Conservation (phyloP, 2,888 invertebrate species). For the Thysanoteuthis rhombus region DNA sequence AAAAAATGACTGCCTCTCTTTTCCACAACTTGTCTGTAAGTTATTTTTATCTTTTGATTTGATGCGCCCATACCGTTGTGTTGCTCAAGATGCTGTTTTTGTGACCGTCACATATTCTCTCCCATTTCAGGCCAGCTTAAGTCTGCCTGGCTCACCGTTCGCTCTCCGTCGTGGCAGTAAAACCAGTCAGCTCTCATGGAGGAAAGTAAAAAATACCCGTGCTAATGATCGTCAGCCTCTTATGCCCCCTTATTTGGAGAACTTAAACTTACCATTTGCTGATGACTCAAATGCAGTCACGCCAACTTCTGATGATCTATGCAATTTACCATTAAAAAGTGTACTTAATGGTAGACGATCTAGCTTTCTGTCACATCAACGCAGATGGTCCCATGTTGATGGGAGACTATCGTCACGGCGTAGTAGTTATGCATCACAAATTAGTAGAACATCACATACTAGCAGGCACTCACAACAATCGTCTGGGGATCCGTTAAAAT, state of each 20-base stretch:
- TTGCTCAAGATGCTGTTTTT: conserved; percentile 34
- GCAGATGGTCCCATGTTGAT: conserved; percentile 74
- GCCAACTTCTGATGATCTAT: conserved; percentile 91
- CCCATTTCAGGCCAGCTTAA: conserved; percentile 85
- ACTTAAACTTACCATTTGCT: conserved; percentile 83
- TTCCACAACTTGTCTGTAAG: conserved; percentile 25
- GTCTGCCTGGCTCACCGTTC: conserved; percentile 96
- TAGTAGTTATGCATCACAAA: conserved; percentile 55
- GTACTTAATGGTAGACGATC: conserved; percentile 79
- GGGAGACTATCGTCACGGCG: conserved; percentile 41
- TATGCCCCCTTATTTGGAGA: conserved; percentile 88
- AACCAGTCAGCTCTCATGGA: conserved; percentile 74
- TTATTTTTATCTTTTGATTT: conserved; percentile 23
- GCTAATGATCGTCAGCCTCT: conserved; percentile 88
- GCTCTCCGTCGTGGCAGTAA: conserved; percentile 83
- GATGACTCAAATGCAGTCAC: conserved; percentile 98
- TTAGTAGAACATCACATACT: conserved; percentile 50
- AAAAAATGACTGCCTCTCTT: not conserved
- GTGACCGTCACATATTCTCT: conserved; percentile 34
- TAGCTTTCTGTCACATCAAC: conserved; percentile 90
- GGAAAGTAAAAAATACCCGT: conserved; percentile 41
- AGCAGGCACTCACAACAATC: conserved; percentile 85
- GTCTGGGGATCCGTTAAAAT: conserved; percentile 77
- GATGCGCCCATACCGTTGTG: conserved; percentile 26
- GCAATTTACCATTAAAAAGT: conserved; percentile 71